phyloP scores from a whole-genome alignment of 2,888 invertebrate species.

The Lathronympha strigana region DNA sequence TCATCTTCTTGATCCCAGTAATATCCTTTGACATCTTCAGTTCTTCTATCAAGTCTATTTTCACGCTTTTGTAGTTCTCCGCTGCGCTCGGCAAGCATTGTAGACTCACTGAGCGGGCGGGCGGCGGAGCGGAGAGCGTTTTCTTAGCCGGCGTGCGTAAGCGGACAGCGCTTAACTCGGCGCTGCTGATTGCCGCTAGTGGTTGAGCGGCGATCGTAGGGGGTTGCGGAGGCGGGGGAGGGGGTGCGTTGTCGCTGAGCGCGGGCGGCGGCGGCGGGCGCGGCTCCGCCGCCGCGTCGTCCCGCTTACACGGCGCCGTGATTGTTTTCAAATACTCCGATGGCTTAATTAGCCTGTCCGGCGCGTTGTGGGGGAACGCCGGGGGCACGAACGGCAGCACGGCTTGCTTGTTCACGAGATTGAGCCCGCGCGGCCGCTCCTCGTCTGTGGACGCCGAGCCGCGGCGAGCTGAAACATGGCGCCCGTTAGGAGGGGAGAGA shows the following conservation, averaged over 20 bases:
- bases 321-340: conserved; percentile 96
- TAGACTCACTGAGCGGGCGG: conserved; percentile 88
- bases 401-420: conserved; percentile 93
- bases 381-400: conserved; percentile 96
- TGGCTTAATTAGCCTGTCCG: conserved; percentile 94
- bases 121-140: conserved; percentile 91
- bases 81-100: conserved; percentile 87
- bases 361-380: conserved; percentile 92
- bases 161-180: conserved; percentile 93
- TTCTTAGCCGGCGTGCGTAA: conserved; percentile 90
- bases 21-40: conserved; percentile 96
- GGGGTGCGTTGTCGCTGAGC: conserved; percentile 59
- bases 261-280: conserved; percentile 84
- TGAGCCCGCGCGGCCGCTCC: conserved; percentile 82
- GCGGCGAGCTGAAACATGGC: conserved; percentile 74
- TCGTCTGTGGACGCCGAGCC: conserved; percentile 78
- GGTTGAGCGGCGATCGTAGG: conserved; percentile 86
- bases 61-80: conserved; percentile 87
- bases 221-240: conserved; percentile 68
- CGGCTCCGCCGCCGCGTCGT: conserved; percentile 85
- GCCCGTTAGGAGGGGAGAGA: conserved; percentile 66
- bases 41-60: conserved; percentile 95
- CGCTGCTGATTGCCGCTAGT: conserved; percentile 93
- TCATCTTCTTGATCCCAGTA: conserved; percentile 96
- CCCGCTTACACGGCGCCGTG: conserved; percentile 85